A percentile compares a stretch with the other conserved stretches of the same genome.
phyloP scores from a whole-genome alignment of 2,797 vertebrate species.

The Acrocephalus scirpaceus region DNA sequence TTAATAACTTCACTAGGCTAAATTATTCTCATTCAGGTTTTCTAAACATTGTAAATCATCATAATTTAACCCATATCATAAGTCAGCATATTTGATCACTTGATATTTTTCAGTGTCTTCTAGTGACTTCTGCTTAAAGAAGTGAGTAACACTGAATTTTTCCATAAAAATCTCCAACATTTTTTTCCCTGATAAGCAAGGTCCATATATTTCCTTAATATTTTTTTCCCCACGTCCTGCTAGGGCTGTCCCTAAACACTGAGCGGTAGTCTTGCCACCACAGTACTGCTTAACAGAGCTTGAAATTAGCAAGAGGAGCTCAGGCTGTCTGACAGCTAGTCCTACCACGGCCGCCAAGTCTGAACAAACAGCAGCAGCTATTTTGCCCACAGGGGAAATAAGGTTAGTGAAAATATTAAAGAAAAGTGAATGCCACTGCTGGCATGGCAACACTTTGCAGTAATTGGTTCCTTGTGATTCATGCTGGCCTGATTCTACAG shows the following conservation, averaged over 20 bases:
- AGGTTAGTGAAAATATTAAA: conserved; percentile 75
- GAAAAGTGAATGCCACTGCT: conserved; percentile 62
- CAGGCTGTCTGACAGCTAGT: conserved; percentile 58
- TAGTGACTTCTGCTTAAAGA: neutral
- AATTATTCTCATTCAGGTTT: neutral
- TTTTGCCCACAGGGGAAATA: conserved; percentile 71
- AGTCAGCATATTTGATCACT: neutral
- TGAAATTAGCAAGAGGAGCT: conserved; percentile 73
- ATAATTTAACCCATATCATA: neutral
- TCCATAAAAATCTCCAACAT: neutral
- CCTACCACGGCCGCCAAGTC: conserved; percentile 46
- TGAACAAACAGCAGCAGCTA: conserved; percentile 68
- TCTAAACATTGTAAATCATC: neutral
- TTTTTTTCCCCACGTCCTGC: neutral
- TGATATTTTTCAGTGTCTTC: neutral
- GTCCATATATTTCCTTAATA: conserved; percentile 4
- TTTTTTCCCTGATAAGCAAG: conserved; percentile 33
- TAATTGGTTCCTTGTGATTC: conserved; percentile 70
- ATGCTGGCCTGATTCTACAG: conserved; percentile 34
- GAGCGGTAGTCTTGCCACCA: conserved; percentile 13
- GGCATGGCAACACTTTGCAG: conserved; percentile 54
- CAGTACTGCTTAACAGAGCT: conserved; percentile 67
- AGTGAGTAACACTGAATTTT: neutral
- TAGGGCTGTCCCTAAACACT: conserved; percentile 19
- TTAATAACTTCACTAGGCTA: neutral